Evolutionary conservation across 2,113 vertebrate species (phyloP), one percentile per base, ranked within the genome.

Genomic region (Erpornis zantholeuca): DNA sequence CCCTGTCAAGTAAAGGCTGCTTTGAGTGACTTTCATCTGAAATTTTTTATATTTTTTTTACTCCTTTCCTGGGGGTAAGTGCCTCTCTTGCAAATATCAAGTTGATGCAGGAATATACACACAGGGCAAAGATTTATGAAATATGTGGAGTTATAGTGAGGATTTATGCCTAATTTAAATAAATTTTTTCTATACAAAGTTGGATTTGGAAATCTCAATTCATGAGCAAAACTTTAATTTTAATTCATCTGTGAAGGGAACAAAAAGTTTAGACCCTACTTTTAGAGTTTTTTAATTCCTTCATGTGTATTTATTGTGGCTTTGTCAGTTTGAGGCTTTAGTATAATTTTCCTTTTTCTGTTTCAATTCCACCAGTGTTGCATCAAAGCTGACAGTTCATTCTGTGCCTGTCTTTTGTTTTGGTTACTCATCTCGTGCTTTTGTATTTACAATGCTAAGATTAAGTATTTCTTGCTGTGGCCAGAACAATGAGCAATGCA

Each of bases 51-150:
- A 9, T 1, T 33, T 45, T 38, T 70, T 42, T 49, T 31, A 31
- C 57, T 78, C 5, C 6, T 78, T 78, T 53, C 10, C 9, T 29
- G 15, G 4, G 2, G 80, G 19, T 14, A 9, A 31, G 23, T 53
- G 11, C 15, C 8, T 70, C 10, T 82, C 28, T 25, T 68, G 6
- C 2, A 7, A 35, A 9, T n/a, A 18, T 14, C 8, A 44, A 81
- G 10, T 38, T 63, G 15, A 33, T 44, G 7, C 28, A 77, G 33
- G n/a, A 52, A 53, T 73, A 21, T 0, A 1, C 1, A 1, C 17
- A 18, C 4, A 31, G 15, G 38, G 6, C 36, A 29, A 86, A 57
- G n/a, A 77, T 45, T 53, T 18, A 38, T 21, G 11, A 79, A 38
- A 29, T 63, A 28, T 8, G 5, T 72, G 10, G 50, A 42, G 19